Conservation (phyloP, 2,797 vertebrate species). For the Syncerus caffer region DNA sequence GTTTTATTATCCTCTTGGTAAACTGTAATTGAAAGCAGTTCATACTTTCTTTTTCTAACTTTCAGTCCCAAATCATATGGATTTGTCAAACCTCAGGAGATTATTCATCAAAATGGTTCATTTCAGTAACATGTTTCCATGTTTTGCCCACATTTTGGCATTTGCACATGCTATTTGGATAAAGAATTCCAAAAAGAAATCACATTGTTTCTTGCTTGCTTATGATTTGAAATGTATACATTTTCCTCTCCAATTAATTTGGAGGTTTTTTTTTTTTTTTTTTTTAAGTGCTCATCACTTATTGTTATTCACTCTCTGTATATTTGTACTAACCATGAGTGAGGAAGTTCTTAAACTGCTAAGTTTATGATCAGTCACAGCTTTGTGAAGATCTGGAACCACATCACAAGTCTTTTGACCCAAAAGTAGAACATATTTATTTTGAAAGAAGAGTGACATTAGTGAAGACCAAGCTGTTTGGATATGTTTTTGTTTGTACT, state of each 20-base stretch:
- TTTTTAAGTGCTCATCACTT: not conserved
- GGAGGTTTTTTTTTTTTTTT: not conserved
- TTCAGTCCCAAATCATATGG: not conserved
- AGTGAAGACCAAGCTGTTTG: constrained; percentile 31
- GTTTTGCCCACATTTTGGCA: not conserved
- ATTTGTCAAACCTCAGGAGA: not conserved
- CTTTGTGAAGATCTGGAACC: constrained; percentile 5
- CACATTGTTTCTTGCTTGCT: not conserved
- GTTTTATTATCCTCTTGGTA: not conserved
- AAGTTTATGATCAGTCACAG: not conserved
- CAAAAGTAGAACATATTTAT: constrained; percentile 52
- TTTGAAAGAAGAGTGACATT: constrained; percentile 49
- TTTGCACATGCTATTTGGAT: not conserved
- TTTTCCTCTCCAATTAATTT: not conserved
- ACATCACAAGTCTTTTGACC: not conserved
- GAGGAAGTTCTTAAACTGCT: constrained; percentile 3
- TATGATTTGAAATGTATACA: not conserved
- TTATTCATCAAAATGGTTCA: not conserved
- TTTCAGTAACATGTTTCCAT: not conserved
- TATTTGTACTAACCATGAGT: not conserved
- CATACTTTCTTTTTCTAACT: not conserved
- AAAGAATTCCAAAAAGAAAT: constrained; percentile 33
- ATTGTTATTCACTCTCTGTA: not conserved
- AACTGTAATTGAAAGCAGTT: not conserved
- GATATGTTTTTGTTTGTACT: constrained; percentile 63